phyloP scores from a whole-genome alignment of 2,797 vertebrate genomes.

The Helostoma temminkii region DNA sequence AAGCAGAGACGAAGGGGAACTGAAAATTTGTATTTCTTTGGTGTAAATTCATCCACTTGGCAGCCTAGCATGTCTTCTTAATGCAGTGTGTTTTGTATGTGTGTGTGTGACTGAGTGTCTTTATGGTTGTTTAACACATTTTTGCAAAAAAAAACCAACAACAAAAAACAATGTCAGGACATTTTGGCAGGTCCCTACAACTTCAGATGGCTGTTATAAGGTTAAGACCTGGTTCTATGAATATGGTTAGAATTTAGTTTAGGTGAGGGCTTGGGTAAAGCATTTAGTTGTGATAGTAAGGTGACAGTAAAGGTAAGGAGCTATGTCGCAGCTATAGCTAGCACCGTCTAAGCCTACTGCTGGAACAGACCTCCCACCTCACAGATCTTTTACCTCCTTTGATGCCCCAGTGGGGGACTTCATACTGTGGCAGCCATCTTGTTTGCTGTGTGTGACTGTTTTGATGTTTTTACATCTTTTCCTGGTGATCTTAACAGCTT shows the following conservation, averaged over 20 bases:
- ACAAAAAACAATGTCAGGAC: not conserved
- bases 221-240: not conserved
- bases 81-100: slow-evolving; percentile 20
- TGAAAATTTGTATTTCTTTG: slow-evolving; percentile 46
- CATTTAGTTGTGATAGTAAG: not conserved
- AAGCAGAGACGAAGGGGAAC: not conserved
- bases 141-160: too few relatives aligned
- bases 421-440: slow-evolving; percentile 21
- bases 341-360: slow-evolving; percentile 46
- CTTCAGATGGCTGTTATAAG: too few relatives aligned
- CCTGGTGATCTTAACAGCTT: slow-evolving; percentile 15
- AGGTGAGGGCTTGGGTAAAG: not conserved
- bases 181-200: not conserved
- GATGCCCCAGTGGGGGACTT: not conserved
- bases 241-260: not conserved
- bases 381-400: slow-evolving; percentile 39
- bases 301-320: too few relatives aligned
- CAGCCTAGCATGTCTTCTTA: slow-evolving; percentile 72
- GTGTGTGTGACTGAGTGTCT: slow-evolving; percentile 21
- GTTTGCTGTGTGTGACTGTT: slow-evolving; percentile 20
- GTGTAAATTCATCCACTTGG: slow-evolving; percentile 62
- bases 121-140: not conserved
- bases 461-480: slow-evolving; percentile 31
- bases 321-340: not conserved
- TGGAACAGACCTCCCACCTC: slow-evolving; percentile 36